Evolutionary conservation across 1,140 invertebrate species (phyloP), one percentile per base, ranked within the genome.

Genomic region (Lethrus apterus): DNA sequence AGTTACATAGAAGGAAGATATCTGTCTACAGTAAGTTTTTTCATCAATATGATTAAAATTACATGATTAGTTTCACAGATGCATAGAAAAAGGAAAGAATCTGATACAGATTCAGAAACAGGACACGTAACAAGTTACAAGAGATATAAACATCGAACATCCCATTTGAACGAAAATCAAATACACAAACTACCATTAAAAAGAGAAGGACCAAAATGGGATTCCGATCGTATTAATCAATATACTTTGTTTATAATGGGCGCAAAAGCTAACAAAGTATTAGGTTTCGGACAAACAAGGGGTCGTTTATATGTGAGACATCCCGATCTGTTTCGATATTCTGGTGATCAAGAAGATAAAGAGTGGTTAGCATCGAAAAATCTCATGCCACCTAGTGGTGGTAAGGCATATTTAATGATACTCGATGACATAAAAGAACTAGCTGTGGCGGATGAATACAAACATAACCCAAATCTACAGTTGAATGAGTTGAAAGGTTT

Each of bases 221-320:
- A 86, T 62, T 76, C 84, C n/a, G 72, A 75, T 1, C 69, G 84
- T 56, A 66, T 89, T 3, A 77, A 67, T 20, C 62, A 75, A 29
- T 78, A 84, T 10, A 85, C 84, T 2, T 55, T 80, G 24, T 89
- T 89, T 69, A 82, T 89, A 29, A 84, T 89, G 80, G 84, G 84
- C 29, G 81, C 84, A 51, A 81, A 83, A 64, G 77, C 77, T 17
- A 79, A 79, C 56, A 84, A 83, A 68, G 84, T 83, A 43, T 66
- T 87, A 38, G 84, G 84, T n/a, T 73, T 85, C 55, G 81, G 83
- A 17, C 80, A 82, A 55, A 84, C 82, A 2, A 69, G 84, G 55
- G 84, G 84, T 3, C 70, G 84, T 18, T 58, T 88, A 3, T 87
- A 86, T 54, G 81, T 83, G 2, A 78, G 86, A 62, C 86, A 89